phyloP scores from a whole-genome alignment of 1,140 invertebrate genomes.

The Sesamia nonagrioides region DNA sequence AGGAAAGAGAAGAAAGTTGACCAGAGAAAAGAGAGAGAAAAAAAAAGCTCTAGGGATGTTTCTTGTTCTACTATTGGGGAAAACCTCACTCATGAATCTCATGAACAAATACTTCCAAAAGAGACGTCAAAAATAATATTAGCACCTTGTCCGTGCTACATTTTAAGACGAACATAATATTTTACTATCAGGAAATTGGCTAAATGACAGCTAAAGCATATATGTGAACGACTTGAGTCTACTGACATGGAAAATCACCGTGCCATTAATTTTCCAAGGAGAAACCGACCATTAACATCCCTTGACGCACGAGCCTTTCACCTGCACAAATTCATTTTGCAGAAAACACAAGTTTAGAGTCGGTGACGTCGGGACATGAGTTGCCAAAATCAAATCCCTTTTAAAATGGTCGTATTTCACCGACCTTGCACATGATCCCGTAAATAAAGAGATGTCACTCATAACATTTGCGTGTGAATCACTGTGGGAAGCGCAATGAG shows the following conservation, averaged over 20 bases:
- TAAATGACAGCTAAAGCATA: constrained; percentile 18
- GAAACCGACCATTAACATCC: constrained; percentile 31
- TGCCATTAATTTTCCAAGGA: constrained; percentile 2
- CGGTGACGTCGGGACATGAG: constrained; percentile 14
- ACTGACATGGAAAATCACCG: constrained; percentile 13
- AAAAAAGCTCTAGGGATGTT: no score
- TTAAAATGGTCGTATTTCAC: constrained; percentile 32
- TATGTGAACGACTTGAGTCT: constrained; percentile 17
- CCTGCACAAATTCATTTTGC: constrained; percentile 24
- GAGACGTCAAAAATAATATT: neutral
- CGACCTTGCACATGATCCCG: constrained; percentile 22
- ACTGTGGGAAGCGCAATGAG: neutral
- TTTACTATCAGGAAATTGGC: constrained; percentile 7
- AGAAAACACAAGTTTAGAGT: constrained; percentile 28
- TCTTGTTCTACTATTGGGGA: no score
- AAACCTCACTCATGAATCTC: neutral
- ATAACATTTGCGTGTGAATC: constrained; percentile 32
- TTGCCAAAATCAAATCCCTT: constrained; percentile 29
- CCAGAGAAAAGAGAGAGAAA: no score
- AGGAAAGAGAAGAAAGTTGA: no score
- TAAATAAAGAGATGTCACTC: constrained; percentile 27
- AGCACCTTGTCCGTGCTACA: neutral
- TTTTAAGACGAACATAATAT: neutral
- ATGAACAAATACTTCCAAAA: neutral
- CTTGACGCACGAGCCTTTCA: constrained; percentile 37